These are phyloP conservation scores for Notolabrus celidotus DNA, from an alignment of 2,797 vertebrate genomes.

Conservation along the genomic window DNA sequence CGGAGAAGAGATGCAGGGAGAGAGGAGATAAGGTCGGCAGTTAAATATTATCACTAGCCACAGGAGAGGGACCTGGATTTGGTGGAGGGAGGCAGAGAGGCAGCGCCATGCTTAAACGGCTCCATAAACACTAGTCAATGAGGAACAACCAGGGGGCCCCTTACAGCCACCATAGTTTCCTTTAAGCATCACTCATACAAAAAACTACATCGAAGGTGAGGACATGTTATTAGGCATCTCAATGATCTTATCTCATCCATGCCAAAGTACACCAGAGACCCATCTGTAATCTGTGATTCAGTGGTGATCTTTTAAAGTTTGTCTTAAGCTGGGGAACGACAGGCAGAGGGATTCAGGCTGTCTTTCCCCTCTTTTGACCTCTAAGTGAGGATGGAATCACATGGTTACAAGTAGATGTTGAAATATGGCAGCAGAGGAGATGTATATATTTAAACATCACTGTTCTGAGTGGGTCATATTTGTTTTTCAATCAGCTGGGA, in stretches of 20 bases:
- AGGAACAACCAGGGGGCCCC: constrained; percentile 47
- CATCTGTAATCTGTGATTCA: constrained; percentile 7
- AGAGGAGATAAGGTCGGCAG: constrained; percentile 78
- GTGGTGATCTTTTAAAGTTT: constrained; percentile 14
- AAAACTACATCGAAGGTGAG: constrained; percentile 28
- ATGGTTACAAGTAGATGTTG: neutral
- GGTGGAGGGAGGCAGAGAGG: constrained; percentile 46
- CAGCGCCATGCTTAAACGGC: constrained; percentile 62
- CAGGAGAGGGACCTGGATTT: constrained; percentile 64
- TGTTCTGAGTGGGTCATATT: constrained; percentile 46
- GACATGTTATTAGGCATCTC: constrained; percentile 33
- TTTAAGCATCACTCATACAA: constrained; percentile 27
- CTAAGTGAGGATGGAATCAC: constrained; percentile 29
- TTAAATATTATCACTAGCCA: constrained; percentile 82
- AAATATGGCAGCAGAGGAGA: constrained; percentile 20
- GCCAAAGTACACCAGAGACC: constrained; percentile 13
- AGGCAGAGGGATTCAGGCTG: neutral
- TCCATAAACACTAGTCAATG: constrained; percentile 65
- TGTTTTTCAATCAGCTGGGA: constrained; percentile 69
- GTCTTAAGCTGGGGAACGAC: constrained; percentile 7
- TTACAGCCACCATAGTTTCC: constrained; percentile 32
- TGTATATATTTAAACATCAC: constrained; percentile 40
- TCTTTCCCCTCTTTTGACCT: constrained; percentile 26
- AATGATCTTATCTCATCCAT: constrained; percentile 22
- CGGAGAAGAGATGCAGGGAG: constrained; percentile 46